Base-by-base conservation (phyloP, 2,888 invertebrate genomes). In the Caenorhabditis afra region DNA sequence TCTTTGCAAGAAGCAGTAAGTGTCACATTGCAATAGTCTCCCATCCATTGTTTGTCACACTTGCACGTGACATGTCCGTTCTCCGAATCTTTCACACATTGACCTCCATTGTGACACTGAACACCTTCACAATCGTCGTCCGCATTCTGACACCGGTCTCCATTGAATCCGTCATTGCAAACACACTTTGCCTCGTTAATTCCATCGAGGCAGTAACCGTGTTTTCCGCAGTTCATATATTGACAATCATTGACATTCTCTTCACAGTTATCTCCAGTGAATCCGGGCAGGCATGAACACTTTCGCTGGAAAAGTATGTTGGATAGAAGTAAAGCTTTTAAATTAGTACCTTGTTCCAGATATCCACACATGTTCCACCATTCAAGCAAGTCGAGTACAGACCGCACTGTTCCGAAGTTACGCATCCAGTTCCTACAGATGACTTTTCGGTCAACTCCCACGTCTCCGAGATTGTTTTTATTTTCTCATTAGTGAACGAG, bases 251-350 rank as follows among this genome's bases (percentile, higher is more conserved):
- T 85, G 52, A 85, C 67, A 23, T 84, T 83, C n/a, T 58, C 67
- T 47, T 85, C 81, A 53, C 89, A 89, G 37, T 75, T 68, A 8
- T 79, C 79, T 0, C 89, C 89, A 18, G 75, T 80, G 71, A 85
- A 89, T 0, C 87, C 87, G 0, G 74, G 52, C 11, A 68, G 50
- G 61, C 84, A 84, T 2, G 59, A 39, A 47, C 82, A 84, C 18
- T 71, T 66, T 45, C 73, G 44, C 57, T 78, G 66, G 8, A 76
- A 67, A 41, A 1, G 7, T n/a, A 45, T 23, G 23, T 18, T 53
- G n/a, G n/a, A n/a, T n/a, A n/a, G n/a, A n/a, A n/a, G n/a, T n/a
- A n/a, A n/a, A n/a, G n/a, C n/a, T n/a, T n/a, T n/a, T n/a, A n/a
- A n/a, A n/a, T n/a, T n/a, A n/a, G n/a, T 29, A 71, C 74, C 68